A percentile compares a stretch with the other conserved stretches of the same genome.
Conservation (phyloP, 2,797 vertebrate species). For the Telmatherina bonti region DNA sequence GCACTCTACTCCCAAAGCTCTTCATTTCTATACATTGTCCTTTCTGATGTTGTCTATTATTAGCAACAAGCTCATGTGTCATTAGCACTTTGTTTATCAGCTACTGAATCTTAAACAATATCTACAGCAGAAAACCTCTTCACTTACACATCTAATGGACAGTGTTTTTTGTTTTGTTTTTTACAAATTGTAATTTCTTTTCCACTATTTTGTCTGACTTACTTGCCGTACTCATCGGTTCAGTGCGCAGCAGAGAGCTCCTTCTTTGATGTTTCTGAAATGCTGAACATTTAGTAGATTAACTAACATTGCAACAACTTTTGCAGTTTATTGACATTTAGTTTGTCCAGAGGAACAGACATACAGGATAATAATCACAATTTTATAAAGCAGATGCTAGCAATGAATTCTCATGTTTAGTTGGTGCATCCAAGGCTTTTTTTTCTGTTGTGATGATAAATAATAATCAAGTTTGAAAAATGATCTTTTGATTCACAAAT, state of each 20-base stretch:
- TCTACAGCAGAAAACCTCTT: neutral
- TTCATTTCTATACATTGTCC: neutral
- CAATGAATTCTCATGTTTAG: neutral
- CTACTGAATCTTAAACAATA: neutral
- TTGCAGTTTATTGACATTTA: neutral
- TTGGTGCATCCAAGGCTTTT: neutral
- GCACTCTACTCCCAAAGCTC: neutral
- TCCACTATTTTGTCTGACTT: neutral
- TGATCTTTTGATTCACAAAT: neutral
- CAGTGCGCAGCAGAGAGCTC: neutral
- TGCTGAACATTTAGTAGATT: neutral
- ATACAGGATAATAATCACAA: neutral
- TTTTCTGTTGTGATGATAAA: neutral
- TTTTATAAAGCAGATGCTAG: neutral
- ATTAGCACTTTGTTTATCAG: neutral
- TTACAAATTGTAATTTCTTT: neutral
- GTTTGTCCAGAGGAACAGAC: neutral
- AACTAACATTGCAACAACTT: neutral
- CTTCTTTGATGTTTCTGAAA: neutral
- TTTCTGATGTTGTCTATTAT: neutral
- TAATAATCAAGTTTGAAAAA: neutral
- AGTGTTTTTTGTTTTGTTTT: neutral
- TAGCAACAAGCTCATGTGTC: neutral
- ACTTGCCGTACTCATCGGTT: neutral
- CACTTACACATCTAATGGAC: neutral